These are phyloP conservation scores for Melieria crassipennis DNA, from an alignment of 2,888 invertebrate genomes.

Conservation along the genomic window DNA sequence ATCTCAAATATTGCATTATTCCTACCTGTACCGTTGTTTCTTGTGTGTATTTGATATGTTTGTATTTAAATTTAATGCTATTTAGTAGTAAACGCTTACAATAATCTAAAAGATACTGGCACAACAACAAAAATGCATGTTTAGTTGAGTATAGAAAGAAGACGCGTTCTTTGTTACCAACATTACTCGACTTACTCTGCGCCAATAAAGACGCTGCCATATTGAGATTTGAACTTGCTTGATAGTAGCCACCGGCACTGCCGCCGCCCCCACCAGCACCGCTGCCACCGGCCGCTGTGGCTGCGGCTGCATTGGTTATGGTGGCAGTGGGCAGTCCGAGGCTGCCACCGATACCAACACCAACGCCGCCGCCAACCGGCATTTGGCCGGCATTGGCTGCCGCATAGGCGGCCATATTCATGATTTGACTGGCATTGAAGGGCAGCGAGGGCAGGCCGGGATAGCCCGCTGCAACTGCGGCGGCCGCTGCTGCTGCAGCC, in stretches of 20 bases:
- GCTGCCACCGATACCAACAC: conserved; percentile 31
- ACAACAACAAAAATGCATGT: neutral
- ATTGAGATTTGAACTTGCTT: conserved; percentile 63
- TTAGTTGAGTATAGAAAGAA: conserved; percentile 12
- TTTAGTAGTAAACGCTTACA: too few species aligned
- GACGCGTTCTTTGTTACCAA: conserved; percentile 59
- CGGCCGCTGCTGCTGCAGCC: conserved; percentile 31
- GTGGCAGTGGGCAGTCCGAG: conserved; percentile 29
- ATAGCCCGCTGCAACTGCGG: conserved; percentile 33
- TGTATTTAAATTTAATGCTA: too few species aligned
- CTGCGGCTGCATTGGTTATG: conserved; percentile 23
- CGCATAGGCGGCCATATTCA: conserved; percentile 59
- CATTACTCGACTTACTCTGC: conserved; percentile 78
- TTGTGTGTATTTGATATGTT: neutral
- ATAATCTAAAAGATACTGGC: neutral
- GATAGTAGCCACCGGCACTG: conserved; percentile 62
- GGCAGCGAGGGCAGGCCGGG: conserved; percentile 36
- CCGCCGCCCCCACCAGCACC: conserved; percentile 64
- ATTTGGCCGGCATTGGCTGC: conserved; percentile 45
- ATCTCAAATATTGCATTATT: conserved; percentile 6
- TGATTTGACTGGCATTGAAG: conserved; percentile 59
- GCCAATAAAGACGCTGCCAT: conserved; percentile 82
- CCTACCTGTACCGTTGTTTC: neutral
- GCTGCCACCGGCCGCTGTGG: conserved; percentile 34
- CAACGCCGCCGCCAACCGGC: conserved; percentile 4